A percentile compares a stretch with the other conserved stretches of the same genome.
Conservation (phyloP, 2,113 vertebrate genomes). For the Arizona elegans region DNA sequence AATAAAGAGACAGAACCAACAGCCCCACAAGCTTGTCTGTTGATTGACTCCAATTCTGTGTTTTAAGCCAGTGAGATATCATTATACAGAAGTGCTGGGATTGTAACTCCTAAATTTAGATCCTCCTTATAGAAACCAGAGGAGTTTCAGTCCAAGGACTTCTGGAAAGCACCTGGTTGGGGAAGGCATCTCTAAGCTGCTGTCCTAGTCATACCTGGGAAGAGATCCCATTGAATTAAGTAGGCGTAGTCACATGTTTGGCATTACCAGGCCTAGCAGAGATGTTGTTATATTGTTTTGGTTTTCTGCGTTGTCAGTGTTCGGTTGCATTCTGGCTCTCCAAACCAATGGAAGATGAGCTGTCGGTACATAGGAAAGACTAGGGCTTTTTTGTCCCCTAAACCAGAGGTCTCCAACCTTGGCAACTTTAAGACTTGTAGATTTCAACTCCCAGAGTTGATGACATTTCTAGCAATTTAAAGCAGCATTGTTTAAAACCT, state of each 20-base stretch:
- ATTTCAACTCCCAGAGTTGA: not conserved
- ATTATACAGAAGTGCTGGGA: not conserved
- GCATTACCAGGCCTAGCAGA: not conserved
- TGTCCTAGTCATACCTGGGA: not conserved
- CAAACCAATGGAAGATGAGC: not conserved
- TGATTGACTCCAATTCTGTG: not conserved
- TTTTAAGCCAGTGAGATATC: not conserved
- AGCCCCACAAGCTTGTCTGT: not conserved
- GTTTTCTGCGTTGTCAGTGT: not conserved
- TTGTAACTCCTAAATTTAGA: not conserved
- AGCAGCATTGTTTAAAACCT: slow-evolving; percentile 8
- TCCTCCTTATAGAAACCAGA: not conserved
- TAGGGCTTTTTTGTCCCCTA: not conserved
- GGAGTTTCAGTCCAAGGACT: not conserved
- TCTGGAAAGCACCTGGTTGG: not conserved
- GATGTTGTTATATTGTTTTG: not conserved
- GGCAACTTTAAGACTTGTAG: not conserved
- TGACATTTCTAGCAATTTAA: slow-evolving; percentile 21
- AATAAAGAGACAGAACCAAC: not conserved
- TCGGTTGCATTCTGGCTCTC: not conserved
- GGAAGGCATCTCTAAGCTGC: not conserved
- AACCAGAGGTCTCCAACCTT: not conserved
- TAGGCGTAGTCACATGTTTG: not conserved
- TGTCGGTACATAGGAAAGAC: not conserved
- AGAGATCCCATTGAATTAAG: not conserved